Evolutionary conservation across 1,140 invertebrate species (phyloP).

Genomic region (Bicyclus anynana): DNA sequence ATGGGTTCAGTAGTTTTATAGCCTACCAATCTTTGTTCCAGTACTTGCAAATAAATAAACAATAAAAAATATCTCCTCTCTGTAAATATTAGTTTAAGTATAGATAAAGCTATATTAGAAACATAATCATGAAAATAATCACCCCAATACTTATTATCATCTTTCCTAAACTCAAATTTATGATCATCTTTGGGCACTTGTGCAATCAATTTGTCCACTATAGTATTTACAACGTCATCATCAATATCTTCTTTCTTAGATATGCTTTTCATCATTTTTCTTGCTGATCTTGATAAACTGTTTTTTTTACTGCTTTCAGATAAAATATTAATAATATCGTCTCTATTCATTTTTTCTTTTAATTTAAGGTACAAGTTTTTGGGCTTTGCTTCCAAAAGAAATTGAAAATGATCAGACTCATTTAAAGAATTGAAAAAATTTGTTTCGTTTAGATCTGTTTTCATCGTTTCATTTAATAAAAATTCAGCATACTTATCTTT

Average conservation of each 20-base stretch:
- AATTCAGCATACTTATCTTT: constrained; percentile 40
- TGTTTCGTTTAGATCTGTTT: constrained; percentile 43
- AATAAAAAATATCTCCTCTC: too few species aligned
- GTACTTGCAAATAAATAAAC: too few species aligned
- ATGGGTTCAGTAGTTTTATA: too few species aligned
- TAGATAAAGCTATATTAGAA: too few species aligned
- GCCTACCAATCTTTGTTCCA: too few species aligned
- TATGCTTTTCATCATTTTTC: constrained; percentile 39
- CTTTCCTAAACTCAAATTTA: constrained; percentile 32
- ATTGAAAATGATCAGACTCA: constrained; percentile 44
- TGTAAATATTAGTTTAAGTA: too few species aligned
- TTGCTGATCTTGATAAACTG: constrained; percentile 40
- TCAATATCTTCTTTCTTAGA: constrained; percentile 11
- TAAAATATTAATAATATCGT: constrained; percentile 56
- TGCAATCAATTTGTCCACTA: constrained; percentile 50
- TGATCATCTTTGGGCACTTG: constrained; percentile 46
- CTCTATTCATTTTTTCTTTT: constrained; percentile 62
- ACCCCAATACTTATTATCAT: constrained; percentile 59
- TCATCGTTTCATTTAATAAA: constrained; percentile 38
- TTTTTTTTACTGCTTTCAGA: constrained; percentile 28
- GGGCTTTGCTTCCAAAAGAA: constrained; percentile 32
- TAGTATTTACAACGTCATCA: constrained; percentile 17
- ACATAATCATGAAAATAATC: constrained; percentile 6
- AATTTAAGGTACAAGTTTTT: constrained; percentile 55
- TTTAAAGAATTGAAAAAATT: constrained; percentile 51